phyloP scores from a whole-genome alignment of 2,888 invertebrate species.

The Eretmocerus hayati region DNA sequence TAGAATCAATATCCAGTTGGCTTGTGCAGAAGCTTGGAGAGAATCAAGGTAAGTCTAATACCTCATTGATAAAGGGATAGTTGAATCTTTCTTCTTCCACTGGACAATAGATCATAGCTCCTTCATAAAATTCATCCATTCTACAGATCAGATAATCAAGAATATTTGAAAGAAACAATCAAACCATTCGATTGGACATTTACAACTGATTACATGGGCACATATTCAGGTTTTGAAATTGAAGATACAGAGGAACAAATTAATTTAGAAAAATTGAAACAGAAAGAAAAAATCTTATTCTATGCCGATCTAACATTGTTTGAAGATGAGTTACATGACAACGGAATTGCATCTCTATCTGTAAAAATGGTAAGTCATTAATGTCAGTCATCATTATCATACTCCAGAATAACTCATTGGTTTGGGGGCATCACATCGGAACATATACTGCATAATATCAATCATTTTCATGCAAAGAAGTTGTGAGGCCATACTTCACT shows the following conservation, averaged over 20 bases:
- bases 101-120: too few relatives aligned
- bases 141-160: slow-evolving; percentile 56
- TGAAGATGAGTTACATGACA: slow-evolving; percentile 98
- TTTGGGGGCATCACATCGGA: too few relatives aligned
- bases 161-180: slow-evolving; percentile 64
- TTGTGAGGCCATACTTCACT: too few relatives aligned
- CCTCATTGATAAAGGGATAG: too few relatives aligned
- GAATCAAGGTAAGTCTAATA: slow-evolving; percentile 64
- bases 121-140: too few relatives aligned
- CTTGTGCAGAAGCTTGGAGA: slow-evolving; percentile 86
- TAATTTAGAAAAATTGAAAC: slow-evolving; percentile 80
- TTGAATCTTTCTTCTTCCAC: too few relatives aligned
- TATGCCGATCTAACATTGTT: slow-evolving; percentile 89
- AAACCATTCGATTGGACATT: slow-evolving; percentile 98
- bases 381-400: too few relatives aligned
- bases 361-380: slow-evolving; percentile 92
- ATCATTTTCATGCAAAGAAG: too few relatives aligned
- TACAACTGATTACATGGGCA: slow-evolving; percentile 86
- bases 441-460: too few relatives aligned
- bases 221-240: slow-evolving; percentile 55
- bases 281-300: slow-evolving; percentile 85
- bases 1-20: slow-evolving; percentile 71
- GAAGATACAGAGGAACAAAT: slow-evolving; percentile 68
- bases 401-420: too few relatives aligned
- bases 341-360: slow-evolving; percentile 84